phyloP scores from a whole-genome alignment of 2,797 vertebrate species.

The Eleutherodactylus coqui region DNA sequence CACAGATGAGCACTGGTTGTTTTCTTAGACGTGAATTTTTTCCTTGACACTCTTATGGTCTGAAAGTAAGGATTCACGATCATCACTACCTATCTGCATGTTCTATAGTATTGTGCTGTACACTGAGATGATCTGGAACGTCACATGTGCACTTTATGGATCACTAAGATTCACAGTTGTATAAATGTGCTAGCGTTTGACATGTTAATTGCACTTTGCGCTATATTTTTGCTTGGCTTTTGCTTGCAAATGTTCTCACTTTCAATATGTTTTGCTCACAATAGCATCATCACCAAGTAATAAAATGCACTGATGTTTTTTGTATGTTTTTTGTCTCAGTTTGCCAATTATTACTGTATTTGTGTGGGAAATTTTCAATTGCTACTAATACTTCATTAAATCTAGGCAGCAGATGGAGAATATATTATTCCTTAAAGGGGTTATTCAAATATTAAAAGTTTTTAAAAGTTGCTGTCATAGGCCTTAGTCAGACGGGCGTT shows the following conservation, averaged over 20 bases:
- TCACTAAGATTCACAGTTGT: neutral
- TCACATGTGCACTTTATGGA: neutral
- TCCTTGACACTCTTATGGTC: neutral
- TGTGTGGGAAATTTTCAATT: too few relatives aligned
- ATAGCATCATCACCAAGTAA: constrained; percentile 27
- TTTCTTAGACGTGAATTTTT: neutral
- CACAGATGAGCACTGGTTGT: neutral
- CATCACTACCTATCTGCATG: constrained; percentile 11
- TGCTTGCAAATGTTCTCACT: neutral
- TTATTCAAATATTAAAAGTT: too few relatives aligned
- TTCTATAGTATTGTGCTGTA: neutral
- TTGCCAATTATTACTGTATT: neutral
- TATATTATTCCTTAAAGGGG: too few relatives aligned
- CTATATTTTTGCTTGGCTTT: neutral
- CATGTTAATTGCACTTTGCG: neutral
- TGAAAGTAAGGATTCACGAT: neutral
- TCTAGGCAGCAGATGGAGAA: too few relatives aligned
- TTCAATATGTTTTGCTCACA: neutral
- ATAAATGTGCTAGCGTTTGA: neutral
- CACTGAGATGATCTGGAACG: neutral
- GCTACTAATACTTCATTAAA: too few relatives aligned
- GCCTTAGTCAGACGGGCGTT: too few relatives aligned
- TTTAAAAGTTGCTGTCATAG: too few relatives aligned
- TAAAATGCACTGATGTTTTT: neutral
- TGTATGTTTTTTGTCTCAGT: neutral